Evolutionary conservation across 2,797 vertebrate genomes (phyloP), one percentile per base, ranked within the genome.

Genomic region (Cryptoprocta ferox): DNA sequence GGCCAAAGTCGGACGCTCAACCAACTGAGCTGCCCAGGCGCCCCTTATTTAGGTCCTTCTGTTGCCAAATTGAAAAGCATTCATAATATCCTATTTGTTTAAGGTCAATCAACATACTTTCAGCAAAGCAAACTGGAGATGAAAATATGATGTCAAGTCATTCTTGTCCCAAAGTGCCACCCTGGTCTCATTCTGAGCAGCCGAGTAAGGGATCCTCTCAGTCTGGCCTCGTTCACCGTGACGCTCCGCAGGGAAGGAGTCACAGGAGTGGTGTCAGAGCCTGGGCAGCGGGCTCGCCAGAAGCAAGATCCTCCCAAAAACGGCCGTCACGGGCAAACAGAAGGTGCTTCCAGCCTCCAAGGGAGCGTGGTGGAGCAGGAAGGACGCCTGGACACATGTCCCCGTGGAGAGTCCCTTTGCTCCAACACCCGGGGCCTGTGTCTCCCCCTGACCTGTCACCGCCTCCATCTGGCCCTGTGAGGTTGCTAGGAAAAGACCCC

Each of bases 301-400:
- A 71, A 14, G 24, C 82, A 6, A 18, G 13, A 32, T 9, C 42
- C 65, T 53, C 28, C 13, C 2, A 1, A 59, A 59, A 56, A 66
- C 3, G 2, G 3, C 32, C 7, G 0, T 14, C 24, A 0, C 3
- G 5, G 16, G 5, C 15, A n/a, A 39, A 24, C 12, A 68, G 88
- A 15, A 79, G 75, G 6, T 37, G 37, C 2, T 5, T 15, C 5
- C 39, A 15, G 10, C 32, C 5, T 8, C 19, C 7, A 7, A 21
- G 0, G 32, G 2, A 19, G 18, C 4, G 18, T 21, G 45, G n/a
- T 0, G 5, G 45, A 32, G n/a, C 7, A 6, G 48, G 45, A 6
- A 53, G 45, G 32, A 28, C 6, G 18, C 16, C 39, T 45, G 42
- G 71, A 75, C 39, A 26, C 15, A 0, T 32, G 39, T 30, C 42